These are phyloP conservation scores for Gasteruption jaculator DNA, from an alignment of 2,888 invertebrate species.

Conservation along the genomic window DNA sequence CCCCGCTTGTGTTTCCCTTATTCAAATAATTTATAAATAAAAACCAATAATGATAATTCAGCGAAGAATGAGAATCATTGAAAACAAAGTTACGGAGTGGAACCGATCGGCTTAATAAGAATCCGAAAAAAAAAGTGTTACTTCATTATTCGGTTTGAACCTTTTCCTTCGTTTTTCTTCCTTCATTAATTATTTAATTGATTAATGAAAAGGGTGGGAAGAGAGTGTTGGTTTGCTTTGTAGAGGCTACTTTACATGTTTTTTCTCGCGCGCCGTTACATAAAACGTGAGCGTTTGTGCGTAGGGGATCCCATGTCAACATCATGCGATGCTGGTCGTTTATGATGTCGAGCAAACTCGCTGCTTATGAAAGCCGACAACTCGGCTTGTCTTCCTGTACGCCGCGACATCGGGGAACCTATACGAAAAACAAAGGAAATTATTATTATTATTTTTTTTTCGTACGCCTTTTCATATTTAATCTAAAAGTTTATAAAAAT, in stretches of 20 bases:
- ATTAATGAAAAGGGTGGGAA: conserved; percentile 32
- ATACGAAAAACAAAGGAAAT: conserved; percentile 14
- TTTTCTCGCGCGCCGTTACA: conserved; percentile 58
- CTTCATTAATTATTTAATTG: conserved; percentile 32
- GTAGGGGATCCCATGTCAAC: conserved; percentile 76
- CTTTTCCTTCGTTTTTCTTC: too few relatives aligned
- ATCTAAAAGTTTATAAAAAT: too few relatives aligned
- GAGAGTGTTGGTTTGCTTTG: too few relatives aligned
- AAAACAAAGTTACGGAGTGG: too few relatives aligned
- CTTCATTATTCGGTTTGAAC: background rate
- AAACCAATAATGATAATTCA: too few relatives aligned
- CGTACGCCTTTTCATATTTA: too few relatives aligned
- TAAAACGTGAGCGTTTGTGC: conserved; percentile 69
- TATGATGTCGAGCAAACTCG: conserved; percentile 71
- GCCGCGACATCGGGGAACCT: conserved; percentile 53
- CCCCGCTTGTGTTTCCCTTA: too few relatives aligned
- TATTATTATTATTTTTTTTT: too few relatives aligned
- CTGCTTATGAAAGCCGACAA: conserved; percentile 69
- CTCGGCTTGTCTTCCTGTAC: conserved; percentile 55
- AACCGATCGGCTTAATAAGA: too few relatives aligned
- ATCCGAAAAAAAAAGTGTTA: conserved; percentile 3
- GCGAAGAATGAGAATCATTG: too few relatives aligned
- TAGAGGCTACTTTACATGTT: conserved; percentile 42
- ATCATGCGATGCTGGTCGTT: conserved; percentile 67
- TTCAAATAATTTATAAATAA: too few relatives aligned